Percentiles rank a stretch among this genome's conserved stretches.
phyloP scores from a whole-genome alignment of 2,113 vertebrate genomes.

The Oreotrochilus melanogaster region DNA sequence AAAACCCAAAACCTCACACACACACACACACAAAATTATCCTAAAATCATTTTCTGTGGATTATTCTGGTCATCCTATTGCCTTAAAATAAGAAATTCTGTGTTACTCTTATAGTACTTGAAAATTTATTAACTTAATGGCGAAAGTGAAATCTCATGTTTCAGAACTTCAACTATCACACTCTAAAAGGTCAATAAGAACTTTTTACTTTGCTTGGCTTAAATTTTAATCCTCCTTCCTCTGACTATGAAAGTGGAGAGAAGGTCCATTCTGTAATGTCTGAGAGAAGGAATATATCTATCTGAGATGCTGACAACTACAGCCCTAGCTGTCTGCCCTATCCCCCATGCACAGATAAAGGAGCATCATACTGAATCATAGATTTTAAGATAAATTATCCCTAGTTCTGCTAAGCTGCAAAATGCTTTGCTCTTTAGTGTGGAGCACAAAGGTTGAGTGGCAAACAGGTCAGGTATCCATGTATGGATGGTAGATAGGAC shows the following conservation, averaged over 20 bases:
- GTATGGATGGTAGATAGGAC: not conserved
- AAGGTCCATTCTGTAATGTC: not conserved
- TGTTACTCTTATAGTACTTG: not conserved
- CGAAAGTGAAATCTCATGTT: not conserved
- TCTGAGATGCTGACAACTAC: not conserved
- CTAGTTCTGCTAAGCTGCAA: not conserved
- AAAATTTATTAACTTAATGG: not conserved
- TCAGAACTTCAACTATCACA: not conserved
- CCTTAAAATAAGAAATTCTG: not conserved
- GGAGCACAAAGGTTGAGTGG: not conserved
- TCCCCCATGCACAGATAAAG: not conserved
- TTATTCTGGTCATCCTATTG: fast-evolving
- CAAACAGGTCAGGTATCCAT: not conserved
- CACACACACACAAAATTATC: not conserved
- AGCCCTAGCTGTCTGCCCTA: not conserved
- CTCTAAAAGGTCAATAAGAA: not conserved
- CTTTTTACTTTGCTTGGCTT: not conserved
- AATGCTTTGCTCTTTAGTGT: not conserved
- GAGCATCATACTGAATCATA: not conserved
- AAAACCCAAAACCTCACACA: not conserved
- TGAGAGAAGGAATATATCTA: not conserved
- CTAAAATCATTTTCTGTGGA: not conserved
- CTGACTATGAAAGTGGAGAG: not conserved
- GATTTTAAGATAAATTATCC: not conserved
- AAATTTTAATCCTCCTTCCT: not conserved